Evolutionary conservation across 1,140 invertebrate species (phyloP).

Genomic region (Gryon sp.): DNA sequence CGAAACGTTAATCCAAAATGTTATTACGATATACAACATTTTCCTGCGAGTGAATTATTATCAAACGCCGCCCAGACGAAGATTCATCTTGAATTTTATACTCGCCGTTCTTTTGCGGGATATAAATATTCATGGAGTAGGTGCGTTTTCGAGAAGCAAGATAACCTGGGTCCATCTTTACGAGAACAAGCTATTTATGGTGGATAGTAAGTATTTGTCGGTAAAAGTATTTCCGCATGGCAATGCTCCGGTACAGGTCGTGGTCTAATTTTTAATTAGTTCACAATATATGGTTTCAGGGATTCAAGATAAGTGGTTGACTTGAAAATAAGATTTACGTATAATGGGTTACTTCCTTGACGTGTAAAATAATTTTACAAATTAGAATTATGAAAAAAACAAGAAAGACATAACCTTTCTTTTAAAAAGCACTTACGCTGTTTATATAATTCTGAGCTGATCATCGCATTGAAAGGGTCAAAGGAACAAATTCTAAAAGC

Average conservation of each 20-base stretch:
- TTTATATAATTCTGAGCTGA: too few relatives aligned
- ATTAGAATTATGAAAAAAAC: too few relatives aligned
- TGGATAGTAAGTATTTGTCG: slow-evolving; percentile 36
- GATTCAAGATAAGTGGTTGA: neutral
- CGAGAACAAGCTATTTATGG: slow-evolving; percentile 53
- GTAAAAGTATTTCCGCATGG: slow-evolving; percentile 9
- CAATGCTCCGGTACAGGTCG: neutral
- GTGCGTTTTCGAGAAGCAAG: slow-evolving; percentile 28
- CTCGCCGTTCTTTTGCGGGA: slow-evolving; percentile 23
- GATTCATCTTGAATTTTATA: slow-evolving; percentile 58
- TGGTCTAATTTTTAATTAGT: slow-evolving; percentile 39
- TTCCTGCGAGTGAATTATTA: slow-evolving; percentile 59
- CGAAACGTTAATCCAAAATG: slow-evolving; percentile 70
- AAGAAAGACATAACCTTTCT: too few relatives aligned
- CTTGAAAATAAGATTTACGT: too few relatives aligned
- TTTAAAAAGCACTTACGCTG: too few relatives aligned
- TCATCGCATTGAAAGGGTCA: too few relatives aligned
- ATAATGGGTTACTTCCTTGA: too few relatives aligned
- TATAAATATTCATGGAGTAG: slow-evolving; percentile 58
- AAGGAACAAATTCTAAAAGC: too few relatives aligned
- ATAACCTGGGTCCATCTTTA: slow-evolving; percentile 56
- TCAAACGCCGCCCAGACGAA: slow-evolving; percentile 51
- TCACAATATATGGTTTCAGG: neutral
- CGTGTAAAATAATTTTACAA: too few relatives aligned
- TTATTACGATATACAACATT: slow-evolving; percentile 68